A percentile compares a stretch with the other conserved stretches of the same genome.
Evolutionary conservation across 64 coral and sea anemone genomes (phyloP).

Genomic region (Stichodactyla mertensii): DNA sequence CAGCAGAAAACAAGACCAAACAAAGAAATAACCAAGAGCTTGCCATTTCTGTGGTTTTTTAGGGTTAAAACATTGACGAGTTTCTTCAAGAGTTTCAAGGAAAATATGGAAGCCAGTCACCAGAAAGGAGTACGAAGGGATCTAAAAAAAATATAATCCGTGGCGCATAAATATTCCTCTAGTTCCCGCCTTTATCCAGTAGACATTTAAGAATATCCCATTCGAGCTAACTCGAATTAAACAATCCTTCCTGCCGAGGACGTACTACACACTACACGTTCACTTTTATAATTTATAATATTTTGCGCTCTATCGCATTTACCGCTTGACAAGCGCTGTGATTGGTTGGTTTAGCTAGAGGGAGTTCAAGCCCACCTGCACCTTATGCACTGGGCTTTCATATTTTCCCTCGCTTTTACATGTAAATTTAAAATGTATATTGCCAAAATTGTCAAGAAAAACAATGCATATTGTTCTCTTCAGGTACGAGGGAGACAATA

Average conservation of each 20-base stretch:
- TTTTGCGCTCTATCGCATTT: neutral
- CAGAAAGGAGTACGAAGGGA: neutral
- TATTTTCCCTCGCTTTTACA: neutral
- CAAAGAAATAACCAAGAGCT: neutral
- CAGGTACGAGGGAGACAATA: too few relatives aligned
- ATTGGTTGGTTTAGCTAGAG: neutral
- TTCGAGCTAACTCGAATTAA: neutral
- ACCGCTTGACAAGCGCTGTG: neutral
- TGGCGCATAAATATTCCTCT: neutral
- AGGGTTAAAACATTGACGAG: neutral
- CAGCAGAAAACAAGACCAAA: neutral
- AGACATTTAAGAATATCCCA: neutral
- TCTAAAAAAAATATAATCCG: neutral
- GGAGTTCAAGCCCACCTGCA: slow-evolving; percentile 5
- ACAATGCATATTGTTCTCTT: too few relatives aligned
- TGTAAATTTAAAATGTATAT: neutral
- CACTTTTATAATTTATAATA: neutral
- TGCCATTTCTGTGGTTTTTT: slow-evolving; percentile 8
- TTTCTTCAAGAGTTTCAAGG: neutral
- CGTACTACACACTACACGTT: neutral
- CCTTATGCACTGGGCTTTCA: neutral
- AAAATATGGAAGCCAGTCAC: neutral
- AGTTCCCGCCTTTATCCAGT: neutral
- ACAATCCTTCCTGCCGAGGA: neutral
- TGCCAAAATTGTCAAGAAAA: neutral